Conservation (phyloP, 2,797 vertebrate genomes). For the Pseudochaenichthys georgianus region DNA sequence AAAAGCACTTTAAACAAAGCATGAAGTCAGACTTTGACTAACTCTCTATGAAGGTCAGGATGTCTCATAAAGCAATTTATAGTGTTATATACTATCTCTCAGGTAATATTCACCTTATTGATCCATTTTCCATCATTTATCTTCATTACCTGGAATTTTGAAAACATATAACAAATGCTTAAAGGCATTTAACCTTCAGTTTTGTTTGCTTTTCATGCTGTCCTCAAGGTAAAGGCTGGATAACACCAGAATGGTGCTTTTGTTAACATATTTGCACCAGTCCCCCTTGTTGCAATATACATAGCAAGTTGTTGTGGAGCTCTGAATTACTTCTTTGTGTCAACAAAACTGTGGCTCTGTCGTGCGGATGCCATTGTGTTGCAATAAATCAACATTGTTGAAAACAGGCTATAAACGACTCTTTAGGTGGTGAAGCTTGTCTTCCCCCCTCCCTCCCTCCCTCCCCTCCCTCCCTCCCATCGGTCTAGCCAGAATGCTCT, state of each 20-base stretch:
- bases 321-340: conserved; percentile 64
- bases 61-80: conserved; percentile 28
- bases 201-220: conserved; percentile 51
- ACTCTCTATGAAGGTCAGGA: conserved; percentile 44
- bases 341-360: conserved; percentile 58
- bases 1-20: conserved; percentile 47
- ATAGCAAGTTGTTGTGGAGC: conserved; percentile 64
- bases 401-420: conserved; percentile 65
- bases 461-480: conserved; percentile 24
- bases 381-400: conserved; percentile 47
- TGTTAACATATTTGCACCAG: conserved; percentile 52
- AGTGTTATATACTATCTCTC: conserved; percentile 28
- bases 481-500: conserved; percentile 38
- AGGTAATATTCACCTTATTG: conserved; percentile 37
- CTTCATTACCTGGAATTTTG: conserved; percentile 62
- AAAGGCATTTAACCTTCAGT: conserved; percentile 61
- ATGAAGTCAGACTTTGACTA: conserved; percentile 31
- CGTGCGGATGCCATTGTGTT: conserved; percentile 42
- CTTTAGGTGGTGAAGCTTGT: conserved; percentile 45
- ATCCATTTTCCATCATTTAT: conserved; percentile 52
- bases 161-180: conserved; percentile 64
- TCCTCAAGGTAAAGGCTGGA: conserved; percentile 33
- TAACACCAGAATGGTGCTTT: conserved; percentile 40
- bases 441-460: not conserved
- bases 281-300: conserved; percentile 56